Percentiles rank a stretch among this genome's conserved stretches.
These are phyloP conservation scores for Zenarchopterus dispar DNA, from an alignment of 2,797 vertebrate species.

Conservation along the genomic window DNA sequence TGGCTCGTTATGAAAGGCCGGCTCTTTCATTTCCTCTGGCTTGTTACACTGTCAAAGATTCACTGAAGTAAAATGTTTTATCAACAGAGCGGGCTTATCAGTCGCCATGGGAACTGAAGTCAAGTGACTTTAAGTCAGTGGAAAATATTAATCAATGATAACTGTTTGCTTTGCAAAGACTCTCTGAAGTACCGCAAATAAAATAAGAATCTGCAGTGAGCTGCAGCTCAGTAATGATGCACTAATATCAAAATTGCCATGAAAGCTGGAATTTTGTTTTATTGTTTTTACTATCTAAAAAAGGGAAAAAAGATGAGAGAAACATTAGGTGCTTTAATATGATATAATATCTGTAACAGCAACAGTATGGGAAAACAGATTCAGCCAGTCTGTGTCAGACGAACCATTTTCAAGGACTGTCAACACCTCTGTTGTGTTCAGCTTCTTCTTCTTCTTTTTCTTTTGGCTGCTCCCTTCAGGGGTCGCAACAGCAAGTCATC, in stretches of 20 bases:
- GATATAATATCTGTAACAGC: background rate
- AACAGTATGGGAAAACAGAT: background rate
- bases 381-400: background rate
- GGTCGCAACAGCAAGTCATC: too few species aligned
- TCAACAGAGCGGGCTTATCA: conserved; percentile 29
- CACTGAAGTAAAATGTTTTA: conserved; percentile 34
- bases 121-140: conserved; percentile 35
- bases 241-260: background rate
- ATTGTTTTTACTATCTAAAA: background rate
- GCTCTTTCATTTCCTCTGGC: conserved; percentile 65
- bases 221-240: background rate
- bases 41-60: conserved; percentile 69
- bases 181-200: background rate
- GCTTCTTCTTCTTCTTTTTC: too few species aligned
- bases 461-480: too few species aligned
- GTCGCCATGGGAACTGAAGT: conserved; percentile 67
- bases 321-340: background rate
- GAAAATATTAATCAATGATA: conserved; percentile 34
- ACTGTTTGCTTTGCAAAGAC: conserved; percentile 6
- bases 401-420: background rate
- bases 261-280: background rate
- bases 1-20: conserved; percentile 62
- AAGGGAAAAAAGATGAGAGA: background rate
- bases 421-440: too few species aligned
- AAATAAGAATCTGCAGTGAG: background rate